Base-by-base conservation (phyloP, 1,140 invertebrate species). In the Drosophila orosa region DNA sequence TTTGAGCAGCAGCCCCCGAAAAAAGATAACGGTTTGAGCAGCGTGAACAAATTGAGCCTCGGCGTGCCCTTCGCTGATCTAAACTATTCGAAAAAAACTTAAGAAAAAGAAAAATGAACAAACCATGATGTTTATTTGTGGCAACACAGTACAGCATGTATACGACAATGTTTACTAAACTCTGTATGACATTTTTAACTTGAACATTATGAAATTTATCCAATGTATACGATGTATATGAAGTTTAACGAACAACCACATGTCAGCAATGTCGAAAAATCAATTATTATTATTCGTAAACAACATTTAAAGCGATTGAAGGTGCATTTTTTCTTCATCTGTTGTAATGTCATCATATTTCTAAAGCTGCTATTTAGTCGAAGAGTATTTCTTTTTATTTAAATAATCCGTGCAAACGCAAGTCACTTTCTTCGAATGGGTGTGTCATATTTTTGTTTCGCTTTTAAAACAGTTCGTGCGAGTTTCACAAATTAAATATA, bases 141-240 rank as follows among this genome's bases (percentile, higher is more conserved):
- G 59, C 59, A 39, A 61, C 48, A 54, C 50, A 54, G 50, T 35
- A 54, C 60, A 62, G 54, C 57, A 62, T 58, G 60, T 62, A 62
- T 62, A 62, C 60, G 60, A 62, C 33, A 62, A 58, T 62, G 60
- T 60, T 62, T 62, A 62, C 35, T 62, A 24, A 62, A 62, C 59
- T 17, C 60, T 59, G 59, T 62, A 62, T 58, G 59, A 59, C 59
- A 62, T 39, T 62, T 57, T 19, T 29, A 62, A 62, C 59, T 62
- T 58, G 59, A 62, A 62, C 33, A 40, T 29, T 63, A 63, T 27
- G 60, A 63, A 63, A 63, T 59, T 63, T 63, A 63, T 60, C 57
- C 60, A 3, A 63, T 63, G 60, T 63, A 63, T 63, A 63, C 50
- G 50, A 54, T 54, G 31, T 54, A 35, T 54, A 54, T 54, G 50